A percentile compares a stretch with the other conserved stretches of the same genome.
These are phyloP conservation scores for Nesospiza acunhae DNA, from an alignment of 2,113 vertebrate species.

Conservation along the genomic window DNA sequence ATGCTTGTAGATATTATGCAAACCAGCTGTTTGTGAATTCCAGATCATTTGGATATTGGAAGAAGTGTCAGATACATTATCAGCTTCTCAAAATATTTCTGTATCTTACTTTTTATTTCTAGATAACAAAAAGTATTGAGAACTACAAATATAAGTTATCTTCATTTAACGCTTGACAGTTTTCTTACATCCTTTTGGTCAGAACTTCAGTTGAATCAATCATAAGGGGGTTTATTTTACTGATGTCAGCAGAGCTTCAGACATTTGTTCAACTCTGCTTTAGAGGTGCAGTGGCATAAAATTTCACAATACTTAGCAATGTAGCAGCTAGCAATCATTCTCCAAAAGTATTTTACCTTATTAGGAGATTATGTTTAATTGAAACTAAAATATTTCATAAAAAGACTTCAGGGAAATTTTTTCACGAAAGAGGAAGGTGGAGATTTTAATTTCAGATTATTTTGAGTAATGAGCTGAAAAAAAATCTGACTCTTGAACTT, in stretches of 20 bases:
- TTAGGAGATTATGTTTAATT: not conserved
- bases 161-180: not conserved
- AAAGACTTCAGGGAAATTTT: not conserved
- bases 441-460: not conserved
- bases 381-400: not conserved
- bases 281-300: not conserved
- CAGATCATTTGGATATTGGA: constrained; percentile 21
- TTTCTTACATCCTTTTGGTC: not conserved
- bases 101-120: not conserved
- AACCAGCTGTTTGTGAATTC: constrained; percentile 50
- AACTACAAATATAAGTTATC: not conserved
- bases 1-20: constrained; percentile 27
- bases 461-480: not conserved
- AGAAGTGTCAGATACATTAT: not conserved
- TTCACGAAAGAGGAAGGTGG: not conserved
- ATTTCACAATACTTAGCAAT: not conserved
- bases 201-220: not conserved
- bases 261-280: not conserved
- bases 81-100: not conserved
- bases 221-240: not conserved
- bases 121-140: not conserved
- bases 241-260: not conserved
- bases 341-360: not conserved
- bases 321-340: not conserved
- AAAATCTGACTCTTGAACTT: not conserved